A percentile compares a stretch with the other conserved stretches of the same genome.
These are phyloP conservation scores for Halcyon leucocephala DNA, from an alignment of 2,797 vertebrate species.

Conservation along the genomic window DNA sequence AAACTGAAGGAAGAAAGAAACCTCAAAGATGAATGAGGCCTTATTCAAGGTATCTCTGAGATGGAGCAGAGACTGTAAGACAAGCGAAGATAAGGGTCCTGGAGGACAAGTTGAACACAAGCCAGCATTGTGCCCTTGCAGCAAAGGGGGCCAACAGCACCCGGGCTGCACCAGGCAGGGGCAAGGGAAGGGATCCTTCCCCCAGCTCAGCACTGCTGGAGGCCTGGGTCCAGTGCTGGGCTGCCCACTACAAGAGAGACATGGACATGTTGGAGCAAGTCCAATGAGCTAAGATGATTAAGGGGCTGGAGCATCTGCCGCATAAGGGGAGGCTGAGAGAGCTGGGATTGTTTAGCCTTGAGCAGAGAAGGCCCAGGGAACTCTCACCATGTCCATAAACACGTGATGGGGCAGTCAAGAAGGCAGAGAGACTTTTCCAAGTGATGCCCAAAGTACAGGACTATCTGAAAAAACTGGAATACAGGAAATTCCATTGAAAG, in stretches of 20 bases:
- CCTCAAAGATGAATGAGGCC: background rate
- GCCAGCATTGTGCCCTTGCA: accelerated
- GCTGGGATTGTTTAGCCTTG: background rate
- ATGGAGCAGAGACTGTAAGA: background rate
- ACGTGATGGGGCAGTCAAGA: background rate
- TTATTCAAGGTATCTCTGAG: background rate
- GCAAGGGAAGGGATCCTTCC: background rate
- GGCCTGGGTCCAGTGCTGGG: background rate
- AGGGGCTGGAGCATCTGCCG: background rate
- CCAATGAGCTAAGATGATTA: background rate
- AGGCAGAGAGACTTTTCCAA: background rate
- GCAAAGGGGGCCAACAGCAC: background rate
- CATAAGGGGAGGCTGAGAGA: background rate
- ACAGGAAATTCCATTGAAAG: background rate
- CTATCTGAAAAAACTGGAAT: background rate
- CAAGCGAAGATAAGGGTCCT: background rate
- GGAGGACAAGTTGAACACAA: background rate
- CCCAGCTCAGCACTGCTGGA: background rate
- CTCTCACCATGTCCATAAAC: background rate
- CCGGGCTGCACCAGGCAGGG: accelerated
- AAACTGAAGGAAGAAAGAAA: background rate
- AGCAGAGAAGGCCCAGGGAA: background rate
- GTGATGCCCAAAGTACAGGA: background rate
- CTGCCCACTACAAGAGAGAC: background rate
- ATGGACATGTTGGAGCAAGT: background rate